Conservation (phyloP, 1,140 invertebrate species). For the Diplogasteroides magnus region DNA sequence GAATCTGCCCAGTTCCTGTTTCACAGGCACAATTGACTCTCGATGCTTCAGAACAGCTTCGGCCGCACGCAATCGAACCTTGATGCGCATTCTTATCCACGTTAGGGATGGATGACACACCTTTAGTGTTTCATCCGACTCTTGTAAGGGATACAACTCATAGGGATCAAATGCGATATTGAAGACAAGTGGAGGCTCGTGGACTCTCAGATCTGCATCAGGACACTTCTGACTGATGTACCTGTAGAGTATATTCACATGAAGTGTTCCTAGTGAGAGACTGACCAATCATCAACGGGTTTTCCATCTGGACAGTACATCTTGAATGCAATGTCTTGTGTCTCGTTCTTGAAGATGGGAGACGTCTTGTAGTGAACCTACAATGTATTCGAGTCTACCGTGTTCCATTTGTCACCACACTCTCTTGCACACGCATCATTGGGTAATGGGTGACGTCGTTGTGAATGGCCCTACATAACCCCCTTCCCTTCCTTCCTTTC, state of each 20-base stretch:
- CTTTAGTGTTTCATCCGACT: conserved; percentile 8
- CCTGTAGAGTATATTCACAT: conserved; percentile 34
- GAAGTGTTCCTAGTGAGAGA: background rate
- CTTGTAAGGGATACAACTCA: conserved; percentile 42
- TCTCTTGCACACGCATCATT: too few relatives aligned
- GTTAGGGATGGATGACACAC: background rate
- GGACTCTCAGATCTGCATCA: conserved; percentile 40
- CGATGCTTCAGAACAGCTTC: conserved; percentile 26
- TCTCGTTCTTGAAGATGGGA: conserved; percentile 49
- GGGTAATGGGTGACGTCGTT: too few relatives aligned
- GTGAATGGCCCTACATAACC: too few relatives aligned
- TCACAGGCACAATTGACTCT: conserved; percentile 28
- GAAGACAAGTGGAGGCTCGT: conserved; percentile 50
- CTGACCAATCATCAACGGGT: conserved; percentile 45
- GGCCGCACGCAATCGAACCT: background rate
- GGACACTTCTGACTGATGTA: conserved; percentile 52
- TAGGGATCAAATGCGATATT: conserved; percentile 44
- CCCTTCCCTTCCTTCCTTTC: too few relatives aligned
- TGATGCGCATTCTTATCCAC: background rate
- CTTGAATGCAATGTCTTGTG: conserved; percentile 43
- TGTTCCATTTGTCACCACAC: too few relatives aligned
- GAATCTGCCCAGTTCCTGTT: conserved; percentile 34
- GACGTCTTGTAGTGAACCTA: conserved; percentile 50
- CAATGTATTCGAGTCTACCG: background rate
- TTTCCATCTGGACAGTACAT: conserved; percentile 48